Base-by-base conservation (phyloP, 35 echinoderm and acorn worm species). In the Apostichopus japonicus region DNA sequence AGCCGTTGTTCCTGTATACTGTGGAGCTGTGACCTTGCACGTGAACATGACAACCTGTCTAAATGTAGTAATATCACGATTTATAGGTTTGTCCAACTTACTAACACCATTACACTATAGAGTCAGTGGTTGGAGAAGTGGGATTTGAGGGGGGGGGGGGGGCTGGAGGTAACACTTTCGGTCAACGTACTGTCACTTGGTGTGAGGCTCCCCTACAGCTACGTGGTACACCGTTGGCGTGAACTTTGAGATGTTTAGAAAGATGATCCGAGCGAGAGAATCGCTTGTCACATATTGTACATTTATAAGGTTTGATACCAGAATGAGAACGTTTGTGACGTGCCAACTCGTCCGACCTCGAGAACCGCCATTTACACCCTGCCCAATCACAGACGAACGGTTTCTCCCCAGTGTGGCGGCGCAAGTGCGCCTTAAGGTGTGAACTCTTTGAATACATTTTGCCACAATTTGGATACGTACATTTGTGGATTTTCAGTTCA, bases 381-480 rank as follows among this genome's bases (percentile, higher is more conserved):
- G 94, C 95, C 97, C 97, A 99, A 10, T 95, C 95, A 72, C 97
- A 99, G 14, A 99, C 86, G 61, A 99, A 99, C 2, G 97, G 95
- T 84, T 99, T 99, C 77, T 99, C 97, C 3, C 97, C 97, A 6
- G 97, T 99, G 80, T 99, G 97, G 9, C 97, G 93, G 62, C 97
- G 86, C 62, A 99, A 90, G 70, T 99, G 97, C 1, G 97, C 97
- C 59, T 99, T 99, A 23, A 99, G 92, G 77, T 99, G 97, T 9
- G 97, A 99, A 79, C 97, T 99, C 72, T 99, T 99, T 25, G 95
- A 96, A 91, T 99, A 99, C 95, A 96, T 99, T 79, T 99, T 99
- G 62, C 95, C 97, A 79, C 97, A 99, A 90, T 99, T 99, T 25
- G 93, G 91, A 79, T 99, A 99, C 13, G 95, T 94, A 77, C 97